Base-by-base conservation (phyloP, 2,888 invertebrate species). In the Drosophila differens region DNA sequence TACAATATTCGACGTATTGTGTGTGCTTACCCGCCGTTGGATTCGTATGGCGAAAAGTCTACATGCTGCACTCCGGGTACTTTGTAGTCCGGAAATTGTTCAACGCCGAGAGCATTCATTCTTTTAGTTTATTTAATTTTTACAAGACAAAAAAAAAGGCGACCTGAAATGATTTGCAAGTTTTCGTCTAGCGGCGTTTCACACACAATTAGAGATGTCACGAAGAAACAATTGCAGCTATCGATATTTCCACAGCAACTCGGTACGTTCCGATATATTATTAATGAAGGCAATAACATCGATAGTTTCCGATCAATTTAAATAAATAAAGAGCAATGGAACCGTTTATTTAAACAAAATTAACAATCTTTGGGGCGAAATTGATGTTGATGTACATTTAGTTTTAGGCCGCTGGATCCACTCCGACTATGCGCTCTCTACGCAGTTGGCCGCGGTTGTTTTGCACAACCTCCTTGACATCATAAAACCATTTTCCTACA, bases 1-100 rank as follows among this genome's bases (percentile, higher is more conserved):
- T 16, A n/a, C 10, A 53, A 2, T 19, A 39, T 49, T 30, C 16
- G 16, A 4, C 33, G 25, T 7, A 28, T 51, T 47, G 60, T 61
- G 30, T 32, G 37, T 22, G 66, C 92, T 94, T 94, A 96, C 96
- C 97, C 97, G 94, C 96, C 97, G 90, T 97, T 97, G 79, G 96
- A 96, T 58, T 96, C 95, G 88, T 97, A 97, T 0, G 97, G 97
- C 54, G 94, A 94, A 89, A 96, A 96, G 67, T 94, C 93, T 33
- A 93, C 94, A 64, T 94, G 94, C 67, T 93, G 92, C 12, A 93
- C 93, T 33, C 93, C 94, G 53, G 93, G 93, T n/a, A 93, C 92
- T 77, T 92, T 85, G 71, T 94, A 94, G 51, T 93, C 93, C 4
- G 93, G 92, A 61, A 93, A 93, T 70, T 92, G 91, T 71, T 89